Percentiles rank a stretch among this genome's conserved stretches.
phyloP scores from a whole-genome alignment of 2,797 vertebrate genomes.

The Trachops cirrhosus region DNA sequence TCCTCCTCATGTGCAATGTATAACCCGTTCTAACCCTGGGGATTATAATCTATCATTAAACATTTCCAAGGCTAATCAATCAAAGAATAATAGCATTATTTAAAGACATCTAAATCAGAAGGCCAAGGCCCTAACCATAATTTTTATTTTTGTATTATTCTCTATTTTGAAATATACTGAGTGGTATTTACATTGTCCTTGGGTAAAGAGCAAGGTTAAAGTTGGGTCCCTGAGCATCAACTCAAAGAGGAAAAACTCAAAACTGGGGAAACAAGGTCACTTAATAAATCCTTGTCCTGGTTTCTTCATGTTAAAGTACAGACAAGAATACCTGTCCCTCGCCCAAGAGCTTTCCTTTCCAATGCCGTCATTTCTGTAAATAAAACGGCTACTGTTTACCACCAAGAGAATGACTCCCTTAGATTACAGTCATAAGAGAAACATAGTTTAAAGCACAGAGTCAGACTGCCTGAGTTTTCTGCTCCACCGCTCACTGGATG shows the following conservation, averaged over 20 bases:
- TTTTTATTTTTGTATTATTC: not conserved
- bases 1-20: not conserved
- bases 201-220: not conserved
- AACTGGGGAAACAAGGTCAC: not conserved
- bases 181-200: not conserved
- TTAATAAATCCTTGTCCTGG: not conserved
- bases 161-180: not conserved
- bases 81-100: not conserved
- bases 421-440: not conserved
- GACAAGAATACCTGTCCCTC: not conserved
- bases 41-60: not conserved
- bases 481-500: no score
- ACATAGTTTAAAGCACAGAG: not conserved
- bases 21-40: not conserved
- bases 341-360: not conserved
- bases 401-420: not conserved
- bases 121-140: not conserved
- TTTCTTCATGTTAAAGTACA: conserved; percentile 9
- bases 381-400: not conserved
- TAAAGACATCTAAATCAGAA: conserved; percentile 1
- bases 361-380: not conserved
- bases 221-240: not conserved
- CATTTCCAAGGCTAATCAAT: not conserved
- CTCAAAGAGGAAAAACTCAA: not conserved
- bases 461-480: not conserved